These are phyloP conservation scores for Drosophila eohydei DNA, from an alignment of 2,888 invertebrate species.

Conservation along the genomic window DNA sequence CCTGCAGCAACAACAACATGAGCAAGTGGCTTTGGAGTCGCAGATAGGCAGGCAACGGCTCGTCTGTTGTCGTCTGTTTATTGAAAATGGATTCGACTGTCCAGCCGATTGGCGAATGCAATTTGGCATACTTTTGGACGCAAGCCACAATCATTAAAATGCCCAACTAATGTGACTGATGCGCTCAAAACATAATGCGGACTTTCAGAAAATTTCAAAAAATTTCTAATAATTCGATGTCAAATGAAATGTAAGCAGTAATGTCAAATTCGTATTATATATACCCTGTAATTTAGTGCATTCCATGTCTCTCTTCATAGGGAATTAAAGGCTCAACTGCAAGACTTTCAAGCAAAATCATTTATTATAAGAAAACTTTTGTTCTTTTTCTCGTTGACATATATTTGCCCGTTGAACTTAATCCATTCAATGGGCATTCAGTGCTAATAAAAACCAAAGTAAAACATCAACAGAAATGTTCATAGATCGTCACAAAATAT, in stretches of 20 bases:
- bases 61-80: conserved; percentile 67
- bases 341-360: no score
- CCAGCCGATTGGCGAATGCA: conserved; percentile 31
- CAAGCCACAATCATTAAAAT: conserved; percentile 7
- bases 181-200: background rate
- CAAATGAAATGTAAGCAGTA: no score
- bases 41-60: conserved; percentile 21
- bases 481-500: conserved; percentile 51
- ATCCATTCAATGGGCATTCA: background rate
- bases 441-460: no score
- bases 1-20: conserved; percentile 39
- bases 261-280: no score
- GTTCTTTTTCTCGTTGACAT: background rate
- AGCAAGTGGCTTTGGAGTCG: conserved; percentile 8
- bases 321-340: no score
- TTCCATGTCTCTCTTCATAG: no score
- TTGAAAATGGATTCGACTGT: conserved; percentile 64
- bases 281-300: no score
- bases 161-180: conserved; percentile 4
- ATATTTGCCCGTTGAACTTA: background rate
- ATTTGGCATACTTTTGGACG: conserved; percentile 36
- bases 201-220: background rate
- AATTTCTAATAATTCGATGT: background rate
- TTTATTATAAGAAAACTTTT: background rate
- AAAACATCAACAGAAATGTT: conserved; percentile 30